Base-by-base conservation (phyloP, 2,113 vertebrate species). In the Emydura subglobosa region DNA sequence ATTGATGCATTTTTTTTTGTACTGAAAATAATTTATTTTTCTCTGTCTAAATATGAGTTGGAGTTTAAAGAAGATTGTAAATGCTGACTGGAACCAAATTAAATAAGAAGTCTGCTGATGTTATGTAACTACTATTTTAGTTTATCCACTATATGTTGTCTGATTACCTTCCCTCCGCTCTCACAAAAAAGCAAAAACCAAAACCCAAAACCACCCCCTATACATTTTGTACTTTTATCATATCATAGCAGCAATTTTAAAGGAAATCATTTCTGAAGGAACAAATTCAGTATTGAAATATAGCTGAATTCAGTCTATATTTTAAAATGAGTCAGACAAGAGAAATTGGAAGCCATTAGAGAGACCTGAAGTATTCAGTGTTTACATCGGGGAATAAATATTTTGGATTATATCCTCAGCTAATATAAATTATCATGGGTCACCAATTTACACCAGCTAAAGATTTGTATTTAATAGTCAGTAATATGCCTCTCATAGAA, bases 251-350 rank as follows among this genome's bases (percentile, higher is more conserved):
- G 89, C 50, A 78, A 54, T 84, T 92, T 91, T 95, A 83, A 83
- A 93, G 74, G 93, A 95, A 97, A 85, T 92, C 86, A 76, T 95
- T 97, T 96, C 74, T 95, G 89, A 97, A 92, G 90, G 96, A 97
- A 95, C 92, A 94, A 91, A 86, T 94, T 96, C 86, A 93, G 47
- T 7, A 8, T 91, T 94, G 93, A 93, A 96, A 96, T 10, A 68
- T 72, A 79, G 72, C 94, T 96, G 83, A 92, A 92, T 83, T 94
- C 59, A 87, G 94, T 92, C 94, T 88, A n/a, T 2, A 1, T 76
- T 85, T 82, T 93, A 97, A 98, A 97, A 87, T 97, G 93, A 93
- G 89, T 97, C 94, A 97, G 82, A 81, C 4, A 8, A 81, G 76
- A 95, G 88, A 88, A 88, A 29, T 5, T 14, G 84, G 53, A 93